Evolutionary conservation across 2,797 vertebrate species (phyloP).

Genomic region (Onychomys arenicola): DNA sequence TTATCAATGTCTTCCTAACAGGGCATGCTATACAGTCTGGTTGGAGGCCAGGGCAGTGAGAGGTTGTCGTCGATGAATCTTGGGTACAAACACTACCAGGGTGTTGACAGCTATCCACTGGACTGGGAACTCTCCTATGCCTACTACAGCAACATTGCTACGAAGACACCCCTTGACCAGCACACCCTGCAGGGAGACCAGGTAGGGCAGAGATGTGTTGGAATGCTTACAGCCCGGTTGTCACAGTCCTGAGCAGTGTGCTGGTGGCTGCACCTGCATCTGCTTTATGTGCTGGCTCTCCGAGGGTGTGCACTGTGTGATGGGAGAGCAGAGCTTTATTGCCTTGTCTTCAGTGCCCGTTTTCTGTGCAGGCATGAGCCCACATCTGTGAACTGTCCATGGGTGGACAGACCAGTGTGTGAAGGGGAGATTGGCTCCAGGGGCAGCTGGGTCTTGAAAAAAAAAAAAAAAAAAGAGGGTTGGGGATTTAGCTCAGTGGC

Average conservation of each 20-base stretch:
- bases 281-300: neutral
- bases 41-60: conserved; percentile 91
- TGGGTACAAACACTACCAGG: conserved; percentile 96
- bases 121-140: conserved; percentile 92
- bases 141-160: conserved; percentile 93
- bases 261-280: neutral
- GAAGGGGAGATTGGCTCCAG: neutral
- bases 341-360: neutral
- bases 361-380: neutral
- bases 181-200: conserved; percentile 87
- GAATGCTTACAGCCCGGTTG: no score
- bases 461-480: no score
- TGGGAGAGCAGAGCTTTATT: conserved; percentile 10
- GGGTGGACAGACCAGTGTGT: neutral
- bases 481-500: no score
- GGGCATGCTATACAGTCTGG: conserved; percentile 95
- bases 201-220: conserved; percentile 81
- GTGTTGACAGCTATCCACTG: conserved; percentile 92
- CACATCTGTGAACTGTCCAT: neutral
- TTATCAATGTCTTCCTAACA: conserved; percentile 83
- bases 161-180: conserved; percentile 90
- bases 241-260: neutral
- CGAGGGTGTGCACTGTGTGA: neutral
- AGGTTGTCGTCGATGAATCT: conserved; percentile 95
- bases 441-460: conserved; percentile 9